phyloP scores from a whole-genome alignment of 2,113 vertebrate species.

The Heteronetta atricapilla region DNA sequence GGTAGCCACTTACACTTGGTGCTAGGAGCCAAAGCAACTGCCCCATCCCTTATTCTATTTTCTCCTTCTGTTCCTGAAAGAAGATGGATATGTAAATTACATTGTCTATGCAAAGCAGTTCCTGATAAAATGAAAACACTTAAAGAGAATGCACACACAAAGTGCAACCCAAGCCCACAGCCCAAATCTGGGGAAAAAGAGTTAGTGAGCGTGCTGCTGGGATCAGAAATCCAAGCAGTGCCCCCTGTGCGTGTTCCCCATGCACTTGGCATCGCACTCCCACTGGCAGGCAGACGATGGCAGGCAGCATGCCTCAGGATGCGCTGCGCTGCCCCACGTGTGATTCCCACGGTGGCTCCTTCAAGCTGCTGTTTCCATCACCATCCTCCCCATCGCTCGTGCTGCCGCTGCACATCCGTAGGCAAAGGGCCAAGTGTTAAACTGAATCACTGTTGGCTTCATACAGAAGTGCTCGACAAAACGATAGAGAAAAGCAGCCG shows the following conservation, averaged over 20 bases:
- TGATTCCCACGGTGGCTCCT: rapidly evolving
- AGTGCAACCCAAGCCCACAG: not conserved
- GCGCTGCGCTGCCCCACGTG: not conserved
- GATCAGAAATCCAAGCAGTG: rapidly evolving
- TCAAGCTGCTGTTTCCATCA: not conserved
- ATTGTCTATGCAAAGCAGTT: not conserved
- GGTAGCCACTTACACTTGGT: conserved; percentile 10
- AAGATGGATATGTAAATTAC: not conserved
- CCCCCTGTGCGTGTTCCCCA: not conserved
- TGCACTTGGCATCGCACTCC: not conserved
- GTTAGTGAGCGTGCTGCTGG: not conserved
- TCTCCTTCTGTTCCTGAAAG: not conserved
- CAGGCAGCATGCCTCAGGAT: rapidly evolving
- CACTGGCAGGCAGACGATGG: not conserved
- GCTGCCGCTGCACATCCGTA: not conserved
- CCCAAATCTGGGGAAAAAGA: not conserved
- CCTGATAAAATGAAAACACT: not conserved
- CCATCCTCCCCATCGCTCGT: not conserved
- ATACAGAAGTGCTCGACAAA: not conserved
- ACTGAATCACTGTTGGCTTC: not conserved
- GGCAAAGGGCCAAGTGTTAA: not conserved
- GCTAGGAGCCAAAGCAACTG: not conserved
- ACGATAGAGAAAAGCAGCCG: not conserved
- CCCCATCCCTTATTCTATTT: not conserved
- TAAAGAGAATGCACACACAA: not conserved